phyloP scores from a whole-genome alignment of 2,113 vertebrate genomes.

The Pluvialis apricaria region DNA sequence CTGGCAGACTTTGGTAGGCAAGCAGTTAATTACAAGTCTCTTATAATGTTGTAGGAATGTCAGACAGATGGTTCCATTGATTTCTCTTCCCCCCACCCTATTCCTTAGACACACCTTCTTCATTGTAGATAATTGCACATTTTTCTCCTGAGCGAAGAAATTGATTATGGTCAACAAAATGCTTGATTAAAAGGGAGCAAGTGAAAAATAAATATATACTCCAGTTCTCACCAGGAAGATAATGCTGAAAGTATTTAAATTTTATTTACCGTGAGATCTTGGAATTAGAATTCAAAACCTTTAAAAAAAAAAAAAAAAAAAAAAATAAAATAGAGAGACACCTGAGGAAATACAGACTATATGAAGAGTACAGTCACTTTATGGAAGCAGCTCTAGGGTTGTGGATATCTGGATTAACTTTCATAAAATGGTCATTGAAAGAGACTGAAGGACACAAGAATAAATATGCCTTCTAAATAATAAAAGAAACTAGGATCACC shows the following conservation, averaged over 20 bases:
- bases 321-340: not conserved
- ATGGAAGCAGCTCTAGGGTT: not conserved
- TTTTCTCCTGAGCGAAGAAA: conserved; percentile 49
- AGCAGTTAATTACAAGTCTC: conserved; percentile 77
- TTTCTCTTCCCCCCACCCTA: conserved; percentile 46
- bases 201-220: conserved; percentile 12
- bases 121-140: conserved; percentile 61
- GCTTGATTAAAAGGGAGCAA: conserved; percentile 45
- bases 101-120: conserved; percentile 67
- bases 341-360: not conserved
- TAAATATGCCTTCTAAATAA: not conserved
- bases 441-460: not conserved
- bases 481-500: not conserved
- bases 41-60: conserved; percentile 73
- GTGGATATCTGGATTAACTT: not conserved
- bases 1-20: conserved; percentile 95
- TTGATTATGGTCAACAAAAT: conserved; percentile 60
- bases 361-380: not conserved
- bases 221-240: not conserved
- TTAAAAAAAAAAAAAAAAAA: conserved; percentile 8
- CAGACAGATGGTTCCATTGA: conserved; percentile 73
- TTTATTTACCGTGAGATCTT: not conserved
- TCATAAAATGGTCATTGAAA: not conserved
- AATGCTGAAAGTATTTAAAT: not conserved
- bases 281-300: not conserved